Evolutionary conservation across 2,888 invertebrate genomes (phyloP), one percentile per base, ranked within the genome.

Genomic region (Neoaliturus tenellus): DNA sequence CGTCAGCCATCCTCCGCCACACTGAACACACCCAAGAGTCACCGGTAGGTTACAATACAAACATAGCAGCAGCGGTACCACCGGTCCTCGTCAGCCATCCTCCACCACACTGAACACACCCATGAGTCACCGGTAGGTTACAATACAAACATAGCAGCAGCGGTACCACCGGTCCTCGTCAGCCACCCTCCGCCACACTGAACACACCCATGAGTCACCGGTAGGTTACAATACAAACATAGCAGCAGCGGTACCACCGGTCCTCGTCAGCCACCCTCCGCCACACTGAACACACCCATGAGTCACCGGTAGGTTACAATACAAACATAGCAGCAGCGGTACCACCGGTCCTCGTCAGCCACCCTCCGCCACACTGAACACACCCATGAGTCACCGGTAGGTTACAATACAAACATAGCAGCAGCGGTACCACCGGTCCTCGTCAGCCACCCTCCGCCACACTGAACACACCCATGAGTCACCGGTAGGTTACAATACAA

Each of bases 261-360:
- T 93, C 92, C 8, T 93, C 93, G 82, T 91, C 90, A 82, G 91
- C 91, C 71, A 93, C 92, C 84, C 94, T 92, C 83, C 92, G 92
- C 95, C 95, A 95, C 71, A 94, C 95, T 95, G 89, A 20, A 55
- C 62, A 62, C n/a, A n/a, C n/a, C n/a, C n/a, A n/a, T n/a, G n/a
- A n/a, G n/a, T n/a, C n/a, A n/a, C n/a, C n/a, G n/a, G n/a, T n/a
- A n/a, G n/a, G n/a, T n/a, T n/a, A n/a, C n/a, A n/a, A n/a, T n/a
- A n/a, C n/a, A n/a, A n/a, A n/a, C n/a, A n/a, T n/a, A n/a, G 44
- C 92, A 92, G 83, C 94, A 93, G 80, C 93, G 92, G 88, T 93
- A 92, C 88, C 94, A 92, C 93, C 94, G 93, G 51, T 93, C 92
- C 8, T 93, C 93, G 82, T 91, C 90, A 82, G 91, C 91, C 71